phyloP scores from a whole-genome alignment of 2,797 vertebrate species.

The Semotilus atromaculatus region DNA sequence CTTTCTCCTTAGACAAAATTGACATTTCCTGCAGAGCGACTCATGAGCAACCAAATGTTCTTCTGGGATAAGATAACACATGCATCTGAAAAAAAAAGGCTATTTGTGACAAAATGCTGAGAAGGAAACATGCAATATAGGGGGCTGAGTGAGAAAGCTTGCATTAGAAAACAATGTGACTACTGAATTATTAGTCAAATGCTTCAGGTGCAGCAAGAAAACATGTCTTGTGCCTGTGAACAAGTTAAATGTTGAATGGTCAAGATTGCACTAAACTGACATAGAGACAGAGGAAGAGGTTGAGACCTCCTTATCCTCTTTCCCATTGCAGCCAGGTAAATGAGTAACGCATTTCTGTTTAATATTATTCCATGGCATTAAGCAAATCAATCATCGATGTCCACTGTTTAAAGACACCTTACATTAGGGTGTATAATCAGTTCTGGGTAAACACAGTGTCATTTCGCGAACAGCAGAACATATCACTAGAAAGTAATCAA shows the following conservation, averaged over 20 bases:
- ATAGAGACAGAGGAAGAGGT: conserved; percentile 19
- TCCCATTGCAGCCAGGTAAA: conserved; percentile 37
- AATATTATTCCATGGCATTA: conserved; percentile 49
- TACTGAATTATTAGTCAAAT: neutral
- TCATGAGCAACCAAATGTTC: neutral
- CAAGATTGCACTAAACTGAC: conserved; percentile 57
- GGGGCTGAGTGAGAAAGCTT: neutral
- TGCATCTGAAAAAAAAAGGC: neutral
- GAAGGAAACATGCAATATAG: neutral
- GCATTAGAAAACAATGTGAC: neutral
- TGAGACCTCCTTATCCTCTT: neutral
- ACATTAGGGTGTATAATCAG: conserved; percentile 29
- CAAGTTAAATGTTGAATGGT: conserved; percentile 41
- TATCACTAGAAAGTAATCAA: conserved; percentile 49
- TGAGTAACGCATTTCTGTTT: conserved; percentile 42
- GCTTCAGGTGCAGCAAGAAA: neutral
- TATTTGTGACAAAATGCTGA: neutral
- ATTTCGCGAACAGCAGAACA: conserved; percentile 12
- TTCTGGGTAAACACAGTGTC: conserved; percentile 36
- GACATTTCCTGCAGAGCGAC: neutral
- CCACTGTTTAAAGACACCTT: conserved; percentile 25
- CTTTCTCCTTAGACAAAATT: neutral
- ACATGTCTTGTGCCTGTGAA: neutral
- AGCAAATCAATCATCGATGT: conserved; percentile 41
- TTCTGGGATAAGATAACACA: neutral